Evolutionary conservation across 1,140 invertebrate species (phyloP).

Genomic region (Lycorma delicatula): DNA sequence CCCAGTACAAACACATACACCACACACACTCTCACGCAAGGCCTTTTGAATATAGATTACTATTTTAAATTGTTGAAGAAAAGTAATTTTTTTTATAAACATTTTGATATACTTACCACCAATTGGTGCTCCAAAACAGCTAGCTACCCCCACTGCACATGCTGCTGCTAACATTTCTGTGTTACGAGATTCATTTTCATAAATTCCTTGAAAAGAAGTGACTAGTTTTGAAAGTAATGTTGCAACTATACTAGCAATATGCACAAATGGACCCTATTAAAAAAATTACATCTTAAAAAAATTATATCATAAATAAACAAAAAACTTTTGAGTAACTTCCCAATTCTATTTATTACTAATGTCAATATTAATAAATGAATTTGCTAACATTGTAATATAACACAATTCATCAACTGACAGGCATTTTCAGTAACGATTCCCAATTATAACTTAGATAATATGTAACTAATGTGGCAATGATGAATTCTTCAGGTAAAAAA

Average conservation of each 20-base stretch:
- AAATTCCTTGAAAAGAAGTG: conserved; percentile 88
- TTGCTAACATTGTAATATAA: too few species aligned
- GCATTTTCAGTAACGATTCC: too few species aligned
- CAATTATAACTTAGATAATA: too few species aligned
- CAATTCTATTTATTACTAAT: not conserved
- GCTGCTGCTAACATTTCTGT: conserved; percentile 93
- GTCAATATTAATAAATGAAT: too few species aligned
- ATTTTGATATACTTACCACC: conserved; percentile 52
- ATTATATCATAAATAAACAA: not conserved
- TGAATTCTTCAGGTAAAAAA: too few species aligned
- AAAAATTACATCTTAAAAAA: not conserved
- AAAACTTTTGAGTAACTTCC: not conserved
- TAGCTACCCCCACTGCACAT: conserved; percentile 91
- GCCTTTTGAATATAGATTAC: not conserved
- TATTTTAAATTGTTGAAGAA: not conserved
- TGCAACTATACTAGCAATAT: conserved; percentile 93
- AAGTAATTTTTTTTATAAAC: not conserved
- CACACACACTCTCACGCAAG: too few species aligned
- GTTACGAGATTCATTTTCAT: conserved; percentile 89
- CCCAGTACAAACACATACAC: too few species aligned
- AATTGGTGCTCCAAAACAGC: conserved; percentile 92
- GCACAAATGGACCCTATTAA: conserved; percentile 82
- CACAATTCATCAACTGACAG: too few species aligned
- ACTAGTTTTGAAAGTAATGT: conserved; percentile 86
- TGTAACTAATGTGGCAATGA: too few species aligned